Evolutionary conservation across 2,888 invertebrate genomes (phyloP), one percentile per base, ranked within the genome.

Genomic region (Microplitis manilae): DNA sequence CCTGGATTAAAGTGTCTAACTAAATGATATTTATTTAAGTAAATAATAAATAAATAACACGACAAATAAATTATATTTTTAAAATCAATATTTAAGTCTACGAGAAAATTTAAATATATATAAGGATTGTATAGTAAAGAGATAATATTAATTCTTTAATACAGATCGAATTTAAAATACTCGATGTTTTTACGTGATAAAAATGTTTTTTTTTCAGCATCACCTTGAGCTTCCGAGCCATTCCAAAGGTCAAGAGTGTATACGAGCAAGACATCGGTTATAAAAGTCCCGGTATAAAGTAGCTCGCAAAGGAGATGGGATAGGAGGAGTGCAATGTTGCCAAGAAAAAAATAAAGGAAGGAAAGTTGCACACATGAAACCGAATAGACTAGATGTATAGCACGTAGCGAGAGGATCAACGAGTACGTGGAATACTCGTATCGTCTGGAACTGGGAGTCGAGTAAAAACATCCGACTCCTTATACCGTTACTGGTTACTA

Each of bases 1-100:
- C 59, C n/a, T 80, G 86, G 87, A 88, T 88, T 87, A 88, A 86
- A 86, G 85, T 88, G 88, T 88, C 88, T 83, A 88, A 88, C 85
- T 86, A 80, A 68, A 78, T 80, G 81, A 82, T 86, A 87, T 86
- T 87, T 87, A 88, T 87, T 79, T 82, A 81, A 79, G 84, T 85
- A 83, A 85, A 20, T 17, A 62, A 20, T 62, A 17, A 15, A 82
- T 84, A 82, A 82, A 79, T 77, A 76, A 74, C 64, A 68, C 67
- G 59, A 68, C 7, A 30, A 68, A 30, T 20, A 30, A 39, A 39
- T 50, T 50, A 13, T 50, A 5, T 50, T 50, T 13, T 50, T 13
- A 50, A 50, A 50, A 50, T 50, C 50, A 50, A 50, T 50, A 13
- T 13, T 50, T 8, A 50, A 13, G 9, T 9, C 30, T 30, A 30